A percentile compares a stretch with the other conserved stretches of the same genome.
Evolutionary conservation across 2,888 invertebrate species (phyloP).

Genomic region (Leptogaster cylindrica): DNA sequence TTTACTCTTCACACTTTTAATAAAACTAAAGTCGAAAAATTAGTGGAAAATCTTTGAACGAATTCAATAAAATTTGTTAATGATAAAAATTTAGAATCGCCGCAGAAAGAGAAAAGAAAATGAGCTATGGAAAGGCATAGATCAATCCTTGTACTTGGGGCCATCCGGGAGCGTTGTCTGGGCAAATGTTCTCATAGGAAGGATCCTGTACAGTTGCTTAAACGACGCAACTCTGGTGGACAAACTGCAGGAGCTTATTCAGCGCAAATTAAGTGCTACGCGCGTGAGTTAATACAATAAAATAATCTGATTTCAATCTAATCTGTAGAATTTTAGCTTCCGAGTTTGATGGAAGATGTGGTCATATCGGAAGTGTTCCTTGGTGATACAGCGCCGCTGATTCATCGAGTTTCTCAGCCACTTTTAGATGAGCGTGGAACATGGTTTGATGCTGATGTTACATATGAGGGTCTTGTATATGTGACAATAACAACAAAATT

Average conservation of each 20-base stretch:
- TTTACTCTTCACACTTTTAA: too few species aligned
- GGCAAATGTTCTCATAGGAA: constrained; percentile 59
- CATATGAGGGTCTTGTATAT: constrained; percentile 74
- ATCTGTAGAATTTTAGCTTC: constrained; percentile 64
- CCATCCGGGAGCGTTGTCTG: constrained; percentile 61
- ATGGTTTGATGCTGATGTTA: constrained; percentile 82
- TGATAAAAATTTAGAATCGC: constrained; percentile 53
- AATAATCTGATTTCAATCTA: not conserved
- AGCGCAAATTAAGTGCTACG: constrained; percentile 60
- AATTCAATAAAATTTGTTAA: too few species aligned
- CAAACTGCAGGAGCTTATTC: constrained; percentile 58
- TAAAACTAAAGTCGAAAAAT: too few species aligned
- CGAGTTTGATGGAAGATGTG: constrained; percentile 83
- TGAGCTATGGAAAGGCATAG: constrained; percentile 61
- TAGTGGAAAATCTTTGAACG: too few species aligned
- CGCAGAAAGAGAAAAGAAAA: constrained; percentile 58
- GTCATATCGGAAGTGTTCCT: constrained; percentile 74
- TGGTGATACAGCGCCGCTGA: constrained; percentile 69
- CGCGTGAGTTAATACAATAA: constrained; percentile 53
- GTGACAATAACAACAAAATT: constrained; percentile 85
- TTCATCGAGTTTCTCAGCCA: constrained; percentile 70
- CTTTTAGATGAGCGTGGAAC: constrained; percentile 77
- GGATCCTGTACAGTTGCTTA: constrained; percentile 57
- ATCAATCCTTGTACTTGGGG: constrained; percentile 59
- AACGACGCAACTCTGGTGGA: constrained; percentile 54